Base-by-base conservation (phyloP, 1,140 invertebrate species). In the Trissolcus basalis region DNA sequence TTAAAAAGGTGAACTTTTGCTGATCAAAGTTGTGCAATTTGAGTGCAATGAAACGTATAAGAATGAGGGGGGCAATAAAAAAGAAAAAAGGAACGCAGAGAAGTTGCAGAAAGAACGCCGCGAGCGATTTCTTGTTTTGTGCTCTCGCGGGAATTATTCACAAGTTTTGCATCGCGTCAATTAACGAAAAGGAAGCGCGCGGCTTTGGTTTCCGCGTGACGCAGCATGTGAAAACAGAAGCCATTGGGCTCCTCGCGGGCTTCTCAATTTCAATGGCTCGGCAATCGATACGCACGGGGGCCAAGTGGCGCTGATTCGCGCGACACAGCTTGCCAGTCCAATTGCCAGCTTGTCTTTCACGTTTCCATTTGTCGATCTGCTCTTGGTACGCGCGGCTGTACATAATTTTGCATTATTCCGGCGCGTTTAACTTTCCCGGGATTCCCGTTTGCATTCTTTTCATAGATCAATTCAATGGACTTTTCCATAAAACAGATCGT, bases 1-100 rank as follows among this genome's bases (percentile, higher is more conserved):
- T 72, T 72, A 64, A 72, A 71, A 65, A 65, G 69, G 60, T 49
- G 19, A 64, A 72, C 54, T 72, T 72, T 60, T 72, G 60, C 49
- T 65, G 69, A 72, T 72, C 59, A 67, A 73, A 73, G 61, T 73
- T 73, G 56, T 33, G 50, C 50, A 54, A 65, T 65, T 67, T 67
- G 58, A 65, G 55, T 53, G 33, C 55, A 32, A 53, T 48, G 48
- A 47, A 72, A 72, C 69, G 54, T 27, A 27, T 27, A 27, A 27
- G 19, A 27, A 27, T 27, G 19, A 27, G 19, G 19, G 6, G 19
- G 19, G 19, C 19, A 27, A 6, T 32, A 58, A 43, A 60, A 54
- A 59, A 59, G 60, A 59, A 72, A 65, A 73, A 73, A 72, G n/a
- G 55, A 19, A 8, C 4, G 10, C 6, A 19, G 16, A 48, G n/a